Conservation (phyloP, 2,888 invertebrate genomes). For the Erebia ligea region DNA sequence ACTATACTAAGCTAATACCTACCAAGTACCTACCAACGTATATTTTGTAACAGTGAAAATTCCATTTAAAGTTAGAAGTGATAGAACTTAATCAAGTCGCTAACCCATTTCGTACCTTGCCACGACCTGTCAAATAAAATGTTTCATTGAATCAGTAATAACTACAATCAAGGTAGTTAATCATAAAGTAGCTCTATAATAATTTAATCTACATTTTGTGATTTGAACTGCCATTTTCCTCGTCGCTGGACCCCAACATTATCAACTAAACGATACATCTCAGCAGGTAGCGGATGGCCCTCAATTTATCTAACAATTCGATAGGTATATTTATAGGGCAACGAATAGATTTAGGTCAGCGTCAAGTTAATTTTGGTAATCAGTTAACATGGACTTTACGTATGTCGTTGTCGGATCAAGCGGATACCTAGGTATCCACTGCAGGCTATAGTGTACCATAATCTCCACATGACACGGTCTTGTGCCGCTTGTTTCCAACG, state of each 20-base stretch:
- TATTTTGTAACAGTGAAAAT: background rate
- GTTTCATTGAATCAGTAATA: background rate
- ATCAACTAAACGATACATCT: conserved; percentile 38
- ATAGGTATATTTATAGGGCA: background rate
- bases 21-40: too few relatives aligned
- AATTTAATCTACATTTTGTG: too few relatives aligned
- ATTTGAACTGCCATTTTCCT: too few relatives aligned
- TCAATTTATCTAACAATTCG: conserved; percentile 7
- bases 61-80: too few relatives aligned
- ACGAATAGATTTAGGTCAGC: background rate
- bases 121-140: background rate
- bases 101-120: background rate
- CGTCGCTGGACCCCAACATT: conserved; percentile 34
- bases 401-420: too few relatives aligned
- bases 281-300: conserved; percentile 26
- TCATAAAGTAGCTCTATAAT: background rate
- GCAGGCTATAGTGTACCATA: too few relatives aligned
- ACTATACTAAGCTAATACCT: background rate
- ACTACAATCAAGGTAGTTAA: background rate
- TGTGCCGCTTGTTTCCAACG: too few relatives aligned
- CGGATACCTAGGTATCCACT: too few relatives aligned
- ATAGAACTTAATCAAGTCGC: too few relatives aligned
- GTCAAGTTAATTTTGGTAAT: background rate
- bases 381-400: background rate
- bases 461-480: too few relatives aligned